Conservation (phyloP, 1,140 invertebrate genomes). For the Sweltsa coloradensis region DNA sequence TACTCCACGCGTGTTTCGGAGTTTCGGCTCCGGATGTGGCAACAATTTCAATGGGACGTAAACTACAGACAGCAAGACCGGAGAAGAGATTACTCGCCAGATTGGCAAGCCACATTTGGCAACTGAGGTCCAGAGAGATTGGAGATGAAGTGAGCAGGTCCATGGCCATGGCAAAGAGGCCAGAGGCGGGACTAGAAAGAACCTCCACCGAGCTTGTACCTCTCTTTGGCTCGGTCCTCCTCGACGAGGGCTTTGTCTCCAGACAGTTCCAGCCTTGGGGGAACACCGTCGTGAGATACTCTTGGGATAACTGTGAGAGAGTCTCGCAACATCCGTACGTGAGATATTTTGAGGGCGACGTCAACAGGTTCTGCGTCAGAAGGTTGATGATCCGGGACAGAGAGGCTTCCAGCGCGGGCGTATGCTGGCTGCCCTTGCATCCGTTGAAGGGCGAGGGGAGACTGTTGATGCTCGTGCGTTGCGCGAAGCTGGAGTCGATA, state of each 20-base stretch:
- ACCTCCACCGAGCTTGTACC: not conserved
- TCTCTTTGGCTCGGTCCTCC: too few relatives aligned
- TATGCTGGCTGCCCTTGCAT: not conserved
- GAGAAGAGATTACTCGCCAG: slow-evolving; percentile 51
- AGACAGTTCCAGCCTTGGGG: slow-evolving; percentile 37
- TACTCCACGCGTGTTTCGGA: slow-evolving; percentile 5
- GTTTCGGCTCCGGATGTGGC: not conserved
- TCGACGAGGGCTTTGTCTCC: not conserved
- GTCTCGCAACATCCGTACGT: slow-evolving; percentile 41
- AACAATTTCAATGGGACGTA: not conserved
- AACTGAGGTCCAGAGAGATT: slow-evolving; percentile 45
- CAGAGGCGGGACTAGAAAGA: slow-evolving; percentile 9
- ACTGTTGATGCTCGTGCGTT: slow-evolving; percentile 10
- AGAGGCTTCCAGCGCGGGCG: slow-evolving; percentile 18
- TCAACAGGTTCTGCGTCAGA: slow-evolving; percentile 33
- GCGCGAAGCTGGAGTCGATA: not conserved
- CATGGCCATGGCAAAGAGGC: slow-evolving; percentile 5
- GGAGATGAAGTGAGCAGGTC: slow-evolving; percentile 40
- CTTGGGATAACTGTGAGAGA: slow-evolving; percentile 32
- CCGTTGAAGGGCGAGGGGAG: slow-evolving; percentile 26
- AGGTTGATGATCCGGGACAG: slow-evolving; percentile 38
- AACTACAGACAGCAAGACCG: not conserved
- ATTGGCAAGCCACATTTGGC: slow-evolving; percentile 45
- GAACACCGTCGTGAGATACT: slow-evolving; percentile 36
- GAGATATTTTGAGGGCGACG: slow-evolving; percentile 44